phyloP scores from a whole-genome alignment of 2,888 invertebrate species.

The Galeruca laticollis region DNA sequence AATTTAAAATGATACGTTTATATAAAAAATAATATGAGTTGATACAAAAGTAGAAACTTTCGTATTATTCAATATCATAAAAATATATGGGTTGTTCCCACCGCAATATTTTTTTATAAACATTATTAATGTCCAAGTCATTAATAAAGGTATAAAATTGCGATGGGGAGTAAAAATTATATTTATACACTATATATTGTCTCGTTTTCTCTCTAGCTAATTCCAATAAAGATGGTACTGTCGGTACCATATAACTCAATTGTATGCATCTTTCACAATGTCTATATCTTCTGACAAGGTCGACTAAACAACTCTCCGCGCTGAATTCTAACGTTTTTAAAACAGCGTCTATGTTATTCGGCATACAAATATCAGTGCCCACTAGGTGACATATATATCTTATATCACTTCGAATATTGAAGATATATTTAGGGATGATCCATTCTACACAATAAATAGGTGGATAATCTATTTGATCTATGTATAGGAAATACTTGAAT shows the following conservation, averaged over 20 bases:
- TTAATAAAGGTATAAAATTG: conserved; percentile 28
- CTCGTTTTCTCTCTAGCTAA: conserved; percentile 21
- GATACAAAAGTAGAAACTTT: background rate
- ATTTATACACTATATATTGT: conserved; percentile 13
- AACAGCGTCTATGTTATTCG: background rate
- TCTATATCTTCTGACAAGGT: conserved; percentile 1
- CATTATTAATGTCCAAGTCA: conserved; percentile 12
- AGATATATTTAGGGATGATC: conserved; percentile 17
- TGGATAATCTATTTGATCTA: background rate
- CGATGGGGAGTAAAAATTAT: conserved; percentile 5
- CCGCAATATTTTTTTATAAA: conserved; percentile 22
- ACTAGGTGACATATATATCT: conserved; percentile 4
- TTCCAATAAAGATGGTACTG: conserved; percentile 25
- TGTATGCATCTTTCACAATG: background rate
- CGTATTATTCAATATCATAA: background rate
- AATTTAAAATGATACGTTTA: no score
- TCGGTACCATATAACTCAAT: background rate
- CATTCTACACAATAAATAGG: background rate
- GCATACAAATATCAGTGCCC: background rate
- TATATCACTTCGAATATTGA: conserved; percentile 5
- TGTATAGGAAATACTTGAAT: conserved; percentile 24
- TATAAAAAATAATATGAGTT: no score
- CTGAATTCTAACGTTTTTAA: conserved; percentile 19
- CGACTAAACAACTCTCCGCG: conserved; percentile 2
- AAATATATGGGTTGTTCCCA: background rate